Evolutionary conservation across 2,797 vertebrate species (phyloP), one percentile per base, ranked within the genome.

Genomic region (Cryptoprocta ferox): DNA sequence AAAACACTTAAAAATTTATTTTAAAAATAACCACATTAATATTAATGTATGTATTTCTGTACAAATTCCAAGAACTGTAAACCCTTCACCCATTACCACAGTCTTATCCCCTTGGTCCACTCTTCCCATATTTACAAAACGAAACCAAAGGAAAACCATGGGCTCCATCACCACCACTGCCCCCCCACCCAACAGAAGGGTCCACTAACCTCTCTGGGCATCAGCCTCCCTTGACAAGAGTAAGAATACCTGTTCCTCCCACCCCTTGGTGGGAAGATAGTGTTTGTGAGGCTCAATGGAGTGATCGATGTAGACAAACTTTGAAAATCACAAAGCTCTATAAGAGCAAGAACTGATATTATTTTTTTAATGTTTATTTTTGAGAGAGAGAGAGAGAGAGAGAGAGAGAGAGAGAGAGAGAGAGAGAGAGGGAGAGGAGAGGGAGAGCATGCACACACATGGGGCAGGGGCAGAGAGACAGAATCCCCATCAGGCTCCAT

Each of bases 71-170:
- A 89, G 92, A 97, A 91, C 26, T 73, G 7, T 12, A 50, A 30
- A 48, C 70, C 15, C 9, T 59, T 6, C 63, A 8, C 28, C 61
- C 89, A 37, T 42, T 56, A 56, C 75, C 75, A 82, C 56, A 53
- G 68, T 50, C 71, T 94, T 91, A 95, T 94, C 86, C 79, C 75
- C 73, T 82, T 9, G 42, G 63, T 70, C 37, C 65, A 89, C 42
- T 39, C 42, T 18, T 32, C 21, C 78, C 89, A 83, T 88, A 71
- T 48, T 83, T 48, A 53, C 63, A 87, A 95, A 96, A 85, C 81
- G 80, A 81, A 94, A 48, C 96, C 96, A 89, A 76, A 97, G 92
- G 95, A 63, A 93, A 97, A 89, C 96, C 95, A 93, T 42, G 1
- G 19, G 24, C 13, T 19, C 78, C 66, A 6, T 28, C 59, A 56